Percentiles rank a stretch among this genome's conserved stretches.
Conservation (phyloP, 2,888 invertebrate genomes). For the Crematogaster levior region DNA sequence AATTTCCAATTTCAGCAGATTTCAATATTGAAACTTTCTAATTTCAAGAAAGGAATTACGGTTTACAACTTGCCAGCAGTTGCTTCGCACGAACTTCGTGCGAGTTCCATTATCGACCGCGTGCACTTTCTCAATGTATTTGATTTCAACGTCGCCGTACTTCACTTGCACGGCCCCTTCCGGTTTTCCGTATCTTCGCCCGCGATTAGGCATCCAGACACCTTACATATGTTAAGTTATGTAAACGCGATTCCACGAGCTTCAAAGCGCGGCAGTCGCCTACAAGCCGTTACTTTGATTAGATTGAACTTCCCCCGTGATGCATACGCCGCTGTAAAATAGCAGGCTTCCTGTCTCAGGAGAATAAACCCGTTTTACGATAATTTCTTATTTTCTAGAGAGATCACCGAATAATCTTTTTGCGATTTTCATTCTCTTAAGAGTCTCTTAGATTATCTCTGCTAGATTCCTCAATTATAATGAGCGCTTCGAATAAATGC, state of each 20-base stretch:
- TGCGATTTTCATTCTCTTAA: background rate
- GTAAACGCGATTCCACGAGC: constrained; percentile 68
- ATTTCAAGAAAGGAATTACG: constrained; percentile 16
- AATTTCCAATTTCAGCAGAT: background rate
- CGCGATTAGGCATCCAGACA: constrained; percentile 61
- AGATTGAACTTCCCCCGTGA: constrained; percentile 69
- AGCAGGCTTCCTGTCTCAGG: constrained; percentile 20
- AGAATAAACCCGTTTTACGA: constrained; percentile 15
- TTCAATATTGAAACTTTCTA: constrained; percentile 3
- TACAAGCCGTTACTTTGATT: constrained; percentile 72
- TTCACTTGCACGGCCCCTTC: constrained; percentile 39
- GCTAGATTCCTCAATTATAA: background rate
- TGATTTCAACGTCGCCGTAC: constrained; percentile 42
- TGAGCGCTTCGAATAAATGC: background rate
- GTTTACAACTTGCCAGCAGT: background rate
- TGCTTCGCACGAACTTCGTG: background rate
- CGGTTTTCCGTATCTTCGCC: constrained; percentile 60
- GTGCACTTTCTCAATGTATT: constrained; percentile 55
- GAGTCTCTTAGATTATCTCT: background rate
- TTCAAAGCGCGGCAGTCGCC: constrained; percentile 63
- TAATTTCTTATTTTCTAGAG: background rate
- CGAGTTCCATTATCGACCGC: constrained; percentile 13
- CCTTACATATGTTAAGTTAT: constrained; percentile 62
- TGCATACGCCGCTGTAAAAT: constrained; percentile 4
- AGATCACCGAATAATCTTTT: constrained; percentile 22